Conservation (phyloP, 2,797 vertebrate species). For the Propithecus perrieri region DNA sequence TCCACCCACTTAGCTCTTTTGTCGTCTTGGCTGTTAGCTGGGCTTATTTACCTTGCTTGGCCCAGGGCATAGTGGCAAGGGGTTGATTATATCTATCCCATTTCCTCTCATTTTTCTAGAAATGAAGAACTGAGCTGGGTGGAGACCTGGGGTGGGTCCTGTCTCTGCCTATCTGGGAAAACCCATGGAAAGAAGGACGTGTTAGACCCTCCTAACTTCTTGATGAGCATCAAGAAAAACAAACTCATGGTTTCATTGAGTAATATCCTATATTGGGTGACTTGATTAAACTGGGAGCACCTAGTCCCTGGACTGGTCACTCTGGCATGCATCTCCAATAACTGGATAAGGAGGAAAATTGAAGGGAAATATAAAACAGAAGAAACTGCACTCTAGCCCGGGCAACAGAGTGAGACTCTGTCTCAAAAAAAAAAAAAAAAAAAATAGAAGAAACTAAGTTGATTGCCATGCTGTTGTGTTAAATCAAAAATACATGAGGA, state of each 20-base stretch:
- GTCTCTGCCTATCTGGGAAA: too few species aligned
- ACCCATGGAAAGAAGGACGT: background rate
- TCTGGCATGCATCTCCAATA: background rate
- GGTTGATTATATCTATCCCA: background rate
- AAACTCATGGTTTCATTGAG: background rate
- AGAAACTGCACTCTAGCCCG: background rate
- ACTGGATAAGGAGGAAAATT: background rate
- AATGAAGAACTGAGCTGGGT: background rate
- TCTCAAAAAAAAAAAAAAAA: too few species aligned
- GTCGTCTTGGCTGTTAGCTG: background rate
- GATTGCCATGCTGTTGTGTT: background rate
- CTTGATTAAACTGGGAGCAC: too few species aligned
- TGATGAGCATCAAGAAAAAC: too few species aligned
- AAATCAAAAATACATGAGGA: fast-evolving
- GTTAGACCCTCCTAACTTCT: background rate
- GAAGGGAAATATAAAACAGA: background rate
- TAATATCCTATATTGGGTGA: fast-evolving
- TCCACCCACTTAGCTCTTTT: background rate
- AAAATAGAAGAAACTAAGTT: too few species aligned
- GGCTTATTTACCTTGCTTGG: background rate
- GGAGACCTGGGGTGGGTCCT: background rate
- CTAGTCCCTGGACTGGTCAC: background rate
- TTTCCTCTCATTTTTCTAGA: background rate
- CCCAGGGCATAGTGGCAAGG: background rate
- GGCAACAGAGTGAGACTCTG: too few species aligned